phyloP scores from a whole-genome alignment of 2,888 invertebrate genomes.

The Mactromeris polynyma region DNA sequence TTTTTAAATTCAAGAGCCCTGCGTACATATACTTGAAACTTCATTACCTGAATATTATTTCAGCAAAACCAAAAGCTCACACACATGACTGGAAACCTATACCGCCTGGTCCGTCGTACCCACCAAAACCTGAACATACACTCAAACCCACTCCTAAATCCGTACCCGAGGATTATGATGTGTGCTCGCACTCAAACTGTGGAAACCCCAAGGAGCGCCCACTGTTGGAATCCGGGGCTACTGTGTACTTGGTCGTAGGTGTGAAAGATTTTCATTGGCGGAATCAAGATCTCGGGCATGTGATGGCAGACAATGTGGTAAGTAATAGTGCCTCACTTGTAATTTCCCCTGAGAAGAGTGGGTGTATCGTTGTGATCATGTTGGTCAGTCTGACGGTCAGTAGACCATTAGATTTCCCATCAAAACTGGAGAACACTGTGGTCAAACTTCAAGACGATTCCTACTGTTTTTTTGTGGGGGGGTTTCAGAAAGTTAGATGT shows the following conservation, averaged over 20 bases:
- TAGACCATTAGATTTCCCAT: too few relatives aligned
- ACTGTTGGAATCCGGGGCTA: conserved; percentile 80
- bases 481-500: too few relatives aligned
- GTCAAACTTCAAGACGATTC: too few relatives aligned
- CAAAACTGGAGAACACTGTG: too few relatives aligned
- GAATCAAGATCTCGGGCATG: conserved; percentile 79
- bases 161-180: conserved; percentile 74
- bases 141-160: conserved; percentile 56
- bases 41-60: background rate
- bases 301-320: conserved; percentile 76
- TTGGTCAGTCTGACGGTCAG: too few relatives aligned
- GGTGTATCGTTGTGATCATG: too few relatives aligned
- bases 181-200: conserved; percentile 78
- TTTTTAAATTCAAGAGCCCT: too few relatives aligned
- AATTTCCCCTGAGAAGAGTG: too few relatives aligned
- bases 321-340: background rate
- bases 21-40: too few relatives aligned
- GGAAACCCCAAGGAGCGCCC: conserved; percentile 79
- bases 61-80: conserved; percentile 21
- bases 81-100: conserved; percentile 18
- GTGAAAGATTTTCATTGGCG: conserved; percentile 73
- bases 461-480: too few relatives aligned
- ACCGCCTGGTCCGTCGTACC: conserved; percentile 7
- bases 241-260: conserved; percentile 85
- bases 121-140: background rate